A percentile compares a stretch with the other conserved stretches of the same genome.
These are phyloP conservation scores for Halocynthia roretzi DNA, from an alignment of 23 tunicate genomes.

Conservation along the genomic window DNA sequence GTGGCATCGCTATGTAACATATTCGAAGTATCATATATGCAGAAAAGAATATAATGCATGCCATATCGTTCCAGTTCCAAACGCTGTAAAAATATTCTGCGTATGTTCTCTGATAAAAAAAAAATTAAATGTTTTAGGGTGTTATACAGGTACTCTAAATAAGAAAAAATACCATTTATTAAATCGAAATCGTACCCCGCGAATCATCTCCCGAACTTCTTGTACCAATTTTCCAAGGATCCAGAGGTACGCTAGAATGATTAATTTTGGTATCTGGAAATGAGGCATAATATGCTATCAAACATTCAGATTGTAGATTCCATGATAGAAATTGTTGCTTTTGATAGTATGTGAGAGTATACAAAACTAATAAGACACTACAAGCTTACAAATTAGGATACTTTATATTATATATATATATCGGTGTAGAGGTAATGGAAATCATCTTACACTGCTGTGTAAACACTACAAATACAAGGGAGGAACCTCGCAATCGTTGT, in stretches of 20 bases:
- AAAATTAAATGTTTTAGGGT: no score
- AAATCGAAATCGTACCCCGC: slow-evolving; percentile 27
- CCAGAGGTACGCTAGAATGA: slow-evolving; percentile 72
- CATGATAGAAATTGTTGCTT: no score
- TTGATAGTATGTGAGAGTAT: no score
- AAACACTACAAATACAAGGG: no score
- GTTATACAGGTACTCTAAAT: no score
- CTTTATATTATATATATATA: not conserved
- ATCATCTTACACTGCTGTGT: no score
- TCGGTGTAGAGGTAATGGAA: no score
- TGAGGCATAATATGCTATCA: not conserved
- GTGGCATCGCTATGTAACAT: not conserved
- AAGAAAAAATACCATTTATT: no score
- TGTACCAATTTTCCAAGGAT: slow-evolving; percentile 76
- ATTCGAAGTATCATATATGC: slow-evolving; percentile 41
- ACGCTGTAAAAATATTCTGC: slow-evolving; percentile 44
- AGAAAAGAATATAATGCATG: slow-evolving; percentile 39
- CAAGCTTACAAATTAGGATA: not conserved
- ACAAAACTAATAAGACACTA: not conserved
- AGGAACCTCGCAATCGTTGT: no score
- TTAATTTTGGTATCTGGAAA: slow-evolving; percentile 51
- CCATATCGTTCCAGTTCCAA: slow-evolving; percentile 81
- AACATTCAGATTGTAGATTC: no score
- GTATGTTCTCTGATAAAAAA: no score
- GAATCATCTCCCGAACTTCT: slow-evolving; percentile 56